A percentile compares a stretch with the other conserved stretches of the same genome.
Evolutionary conservation across 2,888 invertebrate species (phyloP).

Genomic region (Psylliodes chrysocephalus): DNA sequence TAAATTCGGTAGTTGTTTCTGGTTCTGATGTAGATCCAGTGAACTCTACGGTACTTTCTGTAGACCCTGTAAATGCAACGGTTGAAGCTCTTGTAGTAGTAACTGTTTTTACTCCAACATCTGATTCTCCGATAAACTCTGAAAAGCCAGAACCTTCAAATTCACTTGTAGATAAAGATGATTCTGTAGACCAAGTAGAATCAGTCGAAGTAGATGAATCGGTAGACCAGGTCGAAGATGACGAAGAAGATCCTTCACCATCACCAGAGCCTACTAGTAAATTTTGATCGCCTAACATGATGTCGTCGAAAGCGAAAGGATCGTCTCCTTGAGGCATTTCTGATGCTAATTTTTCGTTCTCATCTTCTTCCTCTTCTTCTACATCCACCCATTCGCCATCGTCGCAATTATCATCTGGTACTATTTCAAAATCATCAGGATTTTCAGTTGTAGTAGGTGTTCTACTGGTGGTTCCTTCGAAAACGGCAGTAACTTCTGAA

Average conservation of each 20-base stretch:
- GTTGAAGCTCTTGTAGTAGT: slow-evolving; percentile 43
- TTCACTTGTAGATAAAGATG: slow-evolving; percentile 1
- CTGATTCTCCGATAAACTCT: slow-evolving; percentile 9
- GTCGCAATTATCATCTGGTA: slow-evolving; percentile 66
- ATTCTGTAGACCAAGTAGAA: slow-evolving; percentile 24
- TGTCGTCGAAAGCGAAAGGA: slow-evolving; percentile 19
- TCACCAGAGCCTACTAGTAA: slow-evolving; percentile 15
- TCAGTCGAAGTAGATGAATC: slow-evolving; percentile 23
- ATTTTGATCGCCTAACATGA: slow-evolving; percentile 26
- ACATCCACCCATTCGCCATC: slow-evolving; percentile 67
- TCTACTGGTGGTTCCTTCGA: slow-evolving; percentile 50
- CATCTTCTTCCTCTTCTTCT: slow-evolving; percentile 51
- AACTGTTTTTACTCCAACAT: slow-evolving; percentile 20
- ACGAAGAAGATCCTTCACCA: neutral
- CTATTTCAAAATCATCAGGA: slow-evolving; percentile 68
- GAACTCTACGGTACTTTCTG: slow-evolving; percentile 42
- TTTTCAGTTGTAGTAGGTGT: slow-evolving; percentile 54
- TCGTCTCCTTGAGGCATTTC: slow-evolving; percentile 20
- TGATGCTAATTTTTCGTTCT: slow-evolving; percentile 18
- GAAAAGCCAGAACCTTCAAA: slow-evolving; percentile 37
- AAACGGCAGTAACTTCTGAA: neutral
- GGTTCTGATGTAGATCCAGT: slow-evolving; percentile 19
- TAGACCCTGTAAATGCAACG: slow-evolving; percentile 37
- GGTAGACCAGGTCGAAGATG: slow-evolving; percentile 13
- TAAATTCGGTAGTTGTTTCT: slow-evolving; percentile 15